Percentiles rank a stretch among this genome's conserved stretches.
Evolutionary conservation across 2,888 invertebrate genomes (phyloP).

Genomic region (Belgica antarctica): DNA sequence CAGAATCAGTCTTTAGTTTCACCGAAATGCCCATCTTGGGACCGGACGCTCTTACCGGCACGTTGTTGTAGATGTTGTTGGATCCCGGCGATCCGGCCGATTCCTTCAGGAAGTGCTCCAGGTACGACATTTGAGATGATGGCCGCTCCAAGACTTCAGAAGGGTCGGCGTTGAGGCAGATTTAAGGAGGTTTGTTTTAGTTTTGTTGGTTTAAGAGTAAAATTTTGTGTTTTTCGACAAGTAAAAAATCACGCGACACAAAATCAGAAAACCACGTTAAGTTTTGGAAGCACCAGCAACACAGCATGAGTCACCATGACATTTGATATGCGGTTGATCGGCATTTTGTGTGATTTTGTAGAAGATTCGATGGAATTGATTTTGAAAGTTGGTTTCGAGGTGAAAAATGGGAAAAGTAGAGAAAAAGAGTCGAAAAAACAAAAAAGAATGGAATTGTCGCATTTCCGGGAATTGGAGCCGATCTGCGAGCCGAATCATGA

Average conservation of each 20-base stretch:
- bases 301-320: not conserved
- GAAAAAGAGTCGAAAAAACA: not conserved
- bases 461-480: not conserved
- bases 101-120: conserved; percentile 87
- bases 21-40: conserved; percentile 37
- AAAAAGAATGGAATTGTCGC: not conserved
- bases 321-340: not conserved
- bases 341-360: not conserved
- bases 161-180: not conserved
- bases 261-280: too few species aligned
- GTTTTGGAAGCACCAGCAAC: not conserved
- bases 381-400: too few species aligned
- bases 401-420: too few species aligned
- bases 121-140: conserved; percentile 85
- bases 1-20: conserved; percentile 33
- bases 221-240: conserved; percentile 1
- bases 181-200: conserved; percentile 19
- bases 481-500: too few species aligned
- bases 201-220: not conserved
- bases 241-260: conserved; percentile 29
- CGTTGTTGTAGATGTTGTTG: conserved; percentile 39
- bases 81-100: conserved; percentile 53
- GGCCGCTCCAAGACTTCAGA: conserved; percentile 79
- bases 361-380: not conserved
- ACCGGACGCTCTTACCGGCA: conserved; percentile 38